Conservation (phyloP, 2,113 vertebrate species). For the Galemys pyrenaicus region DNA sequence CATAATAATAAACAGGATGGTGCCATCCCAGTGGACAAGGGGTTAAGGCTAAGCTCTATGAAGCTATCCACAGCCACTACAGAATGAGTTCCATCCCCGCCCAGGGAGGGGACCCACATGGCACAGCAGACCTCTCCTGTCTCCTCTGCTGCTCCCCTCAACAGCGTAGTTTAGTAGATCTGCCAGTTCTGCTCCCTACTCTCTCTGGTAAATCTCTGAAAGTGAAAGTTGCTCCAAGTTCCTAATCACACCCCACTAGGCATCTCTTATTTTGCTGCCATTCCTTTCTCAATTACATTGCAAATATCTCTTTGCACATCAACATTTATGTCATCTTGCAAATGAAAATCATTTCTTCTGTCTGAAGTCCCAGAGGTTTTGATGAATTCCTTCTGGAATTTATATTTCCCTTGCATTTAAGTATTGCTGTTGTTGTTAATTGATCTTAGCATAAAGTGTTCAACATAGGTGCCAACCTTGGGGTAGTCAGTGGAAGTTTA, state of each 20-base stretch:
- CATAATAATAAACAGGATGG: not conserved
- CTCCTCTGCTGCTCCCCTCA: too few relatives aligned
- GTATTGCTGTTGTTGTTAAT: not conserved
- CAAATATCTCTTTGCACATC: not conserved
- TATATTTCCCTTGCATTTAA: not conserved
- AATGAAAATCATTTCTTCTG: constrained; percentile 9
- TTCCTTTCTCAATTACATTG: not conserved
- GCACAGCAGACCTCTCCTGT: too few relatives aligned
- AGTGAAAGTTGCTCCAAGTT: not conserved
- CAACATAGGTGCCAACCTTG: not conserved
- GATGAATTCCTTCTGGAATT: not conserved
- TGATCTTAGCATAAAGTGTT: not conserved
- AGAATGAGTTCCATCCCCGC: too few relatives aligned
- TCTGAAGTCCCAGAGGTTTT: not conserved
- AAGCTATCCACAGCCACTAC: too few relatives aligned
- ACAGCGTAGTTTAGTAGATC: too few relatives aligned
- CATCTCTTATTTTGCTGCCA: not conserved
- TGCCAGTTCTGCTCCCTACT: too few relatives aligned
- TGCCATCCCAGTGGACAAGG: too few relatives aligned
- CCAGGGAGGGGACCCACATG: too few relatives aligned
- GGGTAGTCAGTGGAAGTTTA: not conserved
- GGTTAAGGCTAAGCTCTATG: too few relatives aligned
- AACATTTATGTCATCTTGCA: not conserved
- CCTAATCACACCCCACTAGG: not conserved
- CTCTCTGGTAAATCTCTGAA: not conserved